A percentile compares a stretch with the other conserved stretches of the same genome.
phyloP scores from a whole-genome alignment of 2,113 vertebrate species.

The Andinoacara biseriatus region DNA sequence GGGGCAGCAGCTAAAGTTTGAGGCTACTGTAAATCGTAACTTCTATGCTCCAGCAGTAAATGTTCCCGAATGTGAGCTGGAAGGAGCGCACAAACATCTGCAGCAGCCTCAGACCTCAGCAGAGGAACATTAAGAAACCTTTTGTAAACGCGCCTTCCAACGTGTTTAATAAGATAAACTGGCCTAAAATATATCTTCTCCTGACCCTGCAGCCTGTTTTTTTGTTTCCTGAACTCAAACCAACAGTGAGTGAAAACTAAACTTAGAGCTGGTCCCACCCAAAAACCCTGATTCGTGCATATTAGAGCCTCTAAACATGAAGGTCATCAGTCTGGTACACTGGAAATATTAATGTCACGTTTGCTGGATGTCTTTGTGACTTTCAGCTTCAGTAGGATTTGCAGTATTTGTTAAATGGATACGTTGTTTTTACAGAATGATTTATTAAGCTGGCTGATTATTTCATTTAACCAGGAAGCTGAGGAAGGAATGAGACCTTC shows the following conservation, averaged over 20 bases:
- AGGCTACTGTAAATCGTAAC: too few relatives aligned
- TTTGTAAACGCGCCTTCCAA: background rate
- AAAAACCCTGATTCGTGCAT: too few relatives aligned
- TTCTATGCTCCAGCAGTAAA: too few relatives aligned
- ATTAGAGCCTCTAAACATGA: background rate
- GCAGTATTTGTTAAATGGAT: background rate
- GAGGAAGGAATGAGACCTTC: background rate
- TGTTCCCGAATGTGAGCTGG: background rate
- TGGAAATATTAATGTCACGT: background rate
- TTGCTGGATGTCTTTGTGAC: background rate
- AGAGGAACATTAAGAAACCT: rapidly evolving
- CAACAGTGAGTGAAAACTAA: background rate
- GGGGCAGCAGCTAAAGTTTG: background rate
- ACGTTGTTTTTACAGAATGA: background rate
- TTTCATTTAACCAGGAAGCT: background rate
- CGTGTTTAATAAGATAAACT: too few relatives aligned
- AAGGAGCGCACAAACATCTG: background rate
- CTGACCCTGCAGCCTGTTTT: background rate
- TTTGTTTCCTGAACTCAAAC: background rate
- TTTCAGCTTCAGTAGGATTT: background rate
- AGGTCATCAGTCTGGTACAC: background rate
- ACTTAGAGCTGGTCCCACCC: background rate
- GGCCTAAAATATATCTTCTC: background rate
- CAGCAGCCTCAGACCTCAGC: background rate
- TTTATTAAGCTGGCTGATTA: background rate